A percentile compares a stretch with the other conserved stretches of the same genome.
phyloP scores from a whole-genome alignment of 2,113 vertebrate species.

The Tupaia chinensis region DNA sequence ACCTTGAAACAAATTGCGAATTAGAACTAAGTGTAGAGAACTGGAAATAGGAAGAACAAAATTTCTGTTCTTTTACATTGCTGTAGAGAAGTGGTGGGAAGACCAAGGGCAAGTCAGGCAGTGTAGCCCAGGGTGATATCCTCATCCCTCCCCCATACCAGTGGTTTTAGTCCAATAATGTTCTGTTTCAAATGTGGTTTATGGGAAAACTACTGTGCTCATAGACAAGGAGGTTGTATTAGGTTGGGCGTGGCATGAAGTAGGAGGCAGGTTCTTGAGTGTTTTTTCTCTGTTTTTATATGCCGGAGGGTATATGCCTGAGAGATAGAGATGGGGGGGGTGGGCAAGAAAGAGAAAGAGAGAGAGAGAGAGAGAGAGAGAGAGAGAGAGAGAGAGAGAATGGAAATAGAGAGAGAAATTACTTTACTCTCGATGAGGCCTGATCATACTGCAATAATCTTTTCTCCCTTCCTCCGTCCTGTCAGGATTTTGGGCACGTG shows the following conservation, averaged over 20 bases:
- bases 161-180: background rate
- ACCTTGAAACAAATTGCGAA: conserved; percentile 74
- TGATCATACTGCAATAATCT: too few relatives aligned
- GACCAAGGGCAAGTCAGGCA: background rate
- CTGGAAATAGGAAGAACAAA: background rate
- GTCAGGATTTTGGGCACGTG: too few relatives aligned
- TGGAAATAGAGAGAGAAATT: too few relatives aligned
- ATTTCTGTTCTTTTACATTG: conserved; percentile 18
- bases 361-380: too few relatives aligned
- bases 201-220: background rate
- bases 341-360: too few relatives aligned
- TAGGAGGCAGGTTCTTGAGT: background rate
- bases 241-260: rapidly evolving
- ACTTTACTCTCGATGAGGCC: too few relatives aligned
- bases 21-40: background rate
- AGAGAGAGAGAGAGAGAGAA: too few relatives aligned
- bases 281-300: too few relatives aligned
- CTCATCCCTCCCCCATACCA: rapidly evolving
- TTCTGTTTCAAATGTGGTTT: background rate
- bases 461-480: too few relatives aligned
- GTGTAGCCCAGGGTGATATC: rapidly evolving
- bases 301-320: too few relatives aligned
- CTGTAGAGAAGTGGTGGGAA: background rate
- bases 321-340: too few relatives aligned
- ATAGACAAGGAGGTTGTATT: background rate